Percentiles rank a stretch among this genome's conserved stretches.
These are phyloP conservation scores for Hemaris fuciformis DNA, from an alignment of 2,888 invertebrate species.

Conservation along the genomic window DNA sequence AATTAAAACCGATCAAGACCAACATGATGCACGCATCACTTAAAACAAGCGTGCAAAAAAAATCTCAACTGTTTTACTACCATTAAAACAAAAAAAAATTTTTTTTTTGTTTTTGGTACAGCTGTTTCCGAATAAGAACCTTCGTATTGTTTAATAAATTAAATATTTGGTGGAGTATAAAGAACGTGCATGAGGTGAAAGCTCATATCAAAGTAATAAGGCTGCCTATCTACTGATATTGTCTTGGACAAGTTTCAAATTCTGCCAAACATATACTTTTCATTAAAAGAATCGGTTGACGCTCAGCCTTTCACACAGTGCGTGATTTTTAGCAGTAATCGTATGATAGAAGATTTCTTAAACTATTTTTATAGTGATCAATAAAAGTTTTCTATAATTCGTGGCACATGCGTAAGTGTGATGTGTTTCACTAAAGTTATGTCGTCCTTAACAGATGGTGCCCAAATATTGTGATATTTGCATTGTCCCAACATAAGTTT, in stretches of 20 bases:
- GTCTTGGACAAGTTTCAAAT: not conserved
- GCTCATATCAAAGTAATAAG: slow-evolving; percentile 6
- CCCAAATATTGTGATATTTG: not conserved
- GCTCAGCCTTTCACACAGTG: not conserved
- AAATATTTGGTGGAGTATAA: not conserved
- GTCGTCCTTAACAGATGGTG: not conserved
- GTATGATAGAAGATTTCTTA: slow-evolving; percentile 48
- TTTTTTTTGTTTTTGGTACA: too few species aligned
- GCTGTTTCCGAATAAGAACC: too few species aligned
- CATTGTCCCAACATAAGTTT: too few species aligned
- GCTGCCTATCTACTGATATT: slow-evolving; percentile 14
- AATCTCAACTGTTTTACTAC: too few species aligned
- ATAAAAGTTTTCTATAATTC: slow-evolving; percentile 53
- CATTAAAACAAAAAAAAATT: too few species aligned
- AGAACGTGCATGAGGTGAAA: not conserved
- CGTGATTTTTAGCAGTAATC: slow-evolving; percentile 29
- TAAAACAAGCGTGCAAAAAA: too few species aligned
- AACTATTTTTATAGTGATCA: slow-evolving; percentile 68
- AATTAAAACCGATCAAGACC: too few species aligned
- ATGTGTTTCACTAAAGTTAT: not conserved
- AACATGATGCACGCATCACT: too few species aligned
- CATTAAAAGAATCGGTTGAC: not conserved
- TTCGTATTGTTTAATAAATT: not conserved
- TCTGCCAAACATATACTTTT: not conserved
- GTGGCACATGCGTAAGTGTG: not conserved